Base-by-base conservation (phyloP, 2,113 vertebrate species). In the Tonatia bakeri region DNA sequence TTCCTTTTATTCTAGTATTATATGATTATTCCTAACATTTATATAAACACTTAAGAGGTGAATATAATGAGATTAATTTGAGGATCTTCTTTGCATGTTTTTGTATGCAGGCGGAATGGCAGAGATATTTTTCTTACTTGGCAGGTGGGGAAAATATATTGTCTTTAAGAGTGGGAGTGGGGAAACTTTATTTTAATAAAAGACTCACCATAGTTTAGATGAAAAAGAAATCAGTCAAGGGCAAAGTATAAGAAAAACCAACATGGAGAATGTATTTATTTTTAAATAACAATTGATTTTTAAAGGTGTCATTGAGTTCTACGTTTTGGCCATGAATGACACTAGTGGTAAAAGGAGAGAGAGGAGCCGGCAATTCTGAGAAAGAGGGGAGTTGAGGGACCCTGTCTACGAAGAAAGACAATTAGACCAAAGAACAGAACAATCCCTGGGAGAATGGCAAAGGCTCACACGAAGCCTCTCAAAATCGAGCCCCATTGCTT, bases 231-330 rank as follows among this genome's bases (percentile, higher is more conserved):
- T 73, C 83, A 80, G 17, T 50, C 38, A 83, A 88, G 72, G 47
- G n/a, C 31, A 82, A 28, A 9, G 24, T 77, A 72, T 52, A 47
- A 67, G 72, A 76, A 94, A 90, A 87, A 54, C 2, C 33, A 92
- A 52, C 31, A 15, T 90, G 69, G 94, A 94, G 7, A 67, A 69
- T 87, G 4, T n/a, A 38, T 91, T 94, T 90, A 50, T 90, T 94
- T 92, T 86, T 31, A 82, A 94, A 50, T 91, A 82, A 54, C 43
- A 89, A 20, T 72, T 90, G 73, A 50, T 19, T 87, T 92, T 77
- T 36, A 9, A 90, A 87, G 79, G 54, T 24, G 76, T 83, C 26
- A n/a, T 59, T 65, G 65, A 75, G 28, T 84, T 87, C 19, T 81
- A 7, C 56, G 52, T 93, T 95, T 65, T 64, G 64, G n/a, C 9